A percentile compares a stretch with the other conserved stretches of the same genome.
Conservation (phyloP, 2,113 vertebrate species). For the Boleophthalmus pectinirostris region DNA sequence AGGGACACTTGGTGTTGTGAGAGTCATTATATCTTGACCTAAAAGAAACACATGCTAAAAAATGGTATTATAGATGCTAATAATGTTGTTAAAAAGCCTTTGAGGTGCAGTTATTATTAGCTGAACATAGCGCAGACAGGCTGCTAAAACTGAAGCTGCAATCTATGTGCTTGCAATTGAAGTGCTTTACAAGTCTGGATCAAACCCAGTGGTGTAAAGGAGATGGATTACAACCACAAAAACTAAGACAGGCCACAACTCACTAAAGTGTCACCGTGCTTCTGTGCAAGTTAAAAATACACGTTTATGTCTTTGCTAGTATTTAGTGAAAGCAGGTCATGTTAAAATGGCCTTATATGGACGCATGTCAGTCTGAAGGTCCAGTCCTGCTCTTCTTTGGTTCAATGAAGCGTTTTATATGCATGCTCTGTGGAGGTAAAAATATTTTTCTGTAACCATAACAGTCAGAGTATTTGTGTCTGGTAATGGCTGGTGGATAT, state of each 20-base stretch:
- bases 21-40: slow-evolving; percentile 58
- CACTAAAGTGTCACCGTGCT: slow-evolving; percentile 21
- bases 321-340: slow-evolving; percentile 42
- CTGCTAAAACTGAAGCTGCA: slow-evolving; percentile 30
- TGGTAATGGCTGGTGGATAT: slow-evolving; percentile 51
- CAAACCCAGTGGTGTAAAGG: slow-evolving; percentile 27
- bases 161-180: slow-evolving; percentile 26
- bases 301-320: slow-evolving; percentile 50
- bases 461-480: slow-evolving; percentile 49
- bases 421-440: slow-evolving; percentile 46
- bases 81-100: neutral
- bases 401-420: slow-evolving; percentile 47
- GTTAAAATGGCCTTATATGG: slow-evolving; percentile 60
- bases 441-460: slow-evolving; percentile 67
- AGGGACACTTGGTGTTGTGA: slow-evolving; percentile 54
- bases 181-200: slow-evolving; percentile 33
- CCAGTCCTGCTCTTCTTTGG: slow-evolving; percentile 45
- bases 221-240: slow-evolving; percentile 35
- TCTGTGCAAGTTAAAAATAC: slow-evolving; percentile 21
- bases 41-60: slow-evolving; percentile 22
- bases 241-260: slow-evolving; percentile 34
- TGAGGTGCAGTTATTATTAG: slow-evolving; percentile 19
- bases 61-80: neutral
- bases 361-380: slow-evolving; percentile 27
- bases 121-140: slow-evolving; percentile 24